phyloP scores from a whole-genome alignment of 2,888 invertebrate species.

The Ophioninae sp. region DNA sequence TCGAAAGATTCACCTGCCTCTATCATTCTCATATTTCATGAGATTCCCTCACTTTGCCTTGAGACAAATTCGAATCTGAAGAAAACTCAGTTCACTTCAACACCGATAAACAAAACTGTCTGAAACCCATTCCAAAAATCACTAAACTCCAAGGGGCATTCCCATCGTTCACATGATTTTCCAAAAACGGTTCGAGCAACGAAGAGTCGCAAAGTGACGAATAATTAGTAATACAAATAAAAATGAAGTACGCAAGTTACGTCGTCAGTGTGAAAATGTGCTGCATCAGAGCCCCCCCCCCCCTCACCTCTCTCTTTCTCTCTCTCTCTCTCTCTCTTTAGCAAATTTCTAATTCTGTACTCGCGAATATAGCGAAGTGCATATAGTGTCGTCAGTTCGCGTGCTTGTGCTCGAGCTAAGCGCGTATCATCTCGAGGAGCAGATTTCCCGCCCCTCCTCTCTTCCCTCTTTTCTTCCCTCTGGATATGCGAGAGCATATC shows the following conservation, averaged over 20 bases:
- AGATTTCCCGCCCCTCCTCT: slow-evolving; percentile 19
- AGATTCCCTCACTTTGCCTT: too few relatives aligned
- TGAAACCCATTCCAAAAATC: too few relatives aligned
- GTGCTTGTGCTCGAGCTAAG: slow-evolving; percentile 44
- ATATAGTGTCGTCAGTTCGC: slow-evolving; percentile 44
- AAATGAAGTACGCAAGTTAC: slow-evolving; percentile 45
- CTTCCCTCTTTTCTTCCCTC: slow-evolving; percentile 36
- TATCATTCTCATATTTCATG: too few relatives aligned
- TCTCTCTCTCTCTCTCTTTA: slow-evolving; percentile 6
- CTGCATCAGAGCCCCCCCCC: slow-evolving; percentile 17
- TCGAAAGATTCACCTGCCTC: too few relatives aligned
- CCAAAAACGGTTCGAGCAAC: too few relatives aligned
- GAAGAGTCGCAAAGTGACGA: background rate
- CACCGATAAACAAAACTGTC: too few relatives aligned
- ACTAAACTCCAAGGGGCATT: too few relatives aligned
- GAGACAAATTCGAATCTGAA: too few relatives aligned
- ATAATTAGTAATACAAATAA: slow-evolving; percentile 8
- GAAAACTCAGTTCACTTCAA: too few relatives aligned
- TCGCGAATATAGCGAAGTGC: slow-evolving; percentile 36
- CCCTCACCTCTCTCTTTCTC: background rate
- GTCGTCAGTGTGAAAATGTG: slow-evolving; percentile 41
- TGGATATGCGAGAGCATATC: slow-evolving; percentile 42
- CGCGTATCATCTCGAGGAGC: slow-evolving; percentile 54
- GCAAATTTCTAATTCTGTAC: slow-evolving; percentile 59
- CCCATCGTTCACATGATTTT: too few relatives aligned